Evolutionary conservation across 2,888 invertebrate genomes (phyloP).

Genomic region (Mycogona germanica): DNA sequence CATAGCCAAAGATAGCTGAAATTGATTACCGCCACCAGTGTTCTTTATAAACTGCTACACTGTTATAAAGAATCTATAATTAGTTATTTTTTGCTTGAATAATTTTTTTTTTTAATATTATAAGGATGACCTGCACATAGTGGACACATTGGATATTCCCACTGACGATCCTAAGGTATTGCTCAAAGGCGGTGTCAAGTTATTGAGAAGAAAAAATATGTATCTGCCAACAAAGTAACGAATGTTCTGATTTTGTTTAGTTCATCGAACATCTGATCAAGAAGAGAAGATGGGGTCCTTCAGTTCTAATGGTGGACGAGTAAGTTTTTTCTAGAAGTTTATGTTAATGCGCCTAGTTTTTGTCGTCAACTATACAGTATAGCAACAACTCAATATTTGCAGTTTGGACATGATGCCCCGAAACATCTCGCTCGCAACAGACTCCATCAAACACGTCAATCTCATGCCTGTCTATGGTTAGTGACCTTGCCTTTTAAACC

Average conservation of each 20-base stretch:
- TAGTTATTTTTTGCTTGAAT: not conserved
- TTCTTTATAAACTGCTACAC: too few species aligned
- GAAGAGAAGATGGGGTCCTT: conserved; percentile 87
- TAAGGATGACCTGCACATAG: conserved; percentile 84
- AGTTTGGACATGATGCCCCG: conserved; percentile 61
- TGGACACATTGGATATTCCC: conserved; percentile 74
- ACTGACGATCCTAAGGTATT: conserved; percentile 51
- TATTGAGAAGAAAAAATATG: conserved; percentile 13
- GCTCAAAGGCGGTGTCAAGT: conserved; percentile 4
- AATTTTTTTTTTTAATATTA: conserved; percentile 18
- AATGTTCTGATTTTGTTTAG: conserved; percentile 27
- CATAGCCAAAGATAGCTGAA: too few species aligned
- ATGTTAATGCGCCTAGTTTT: conserved; percentile 9
- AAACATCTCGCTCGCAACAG: conserved; percentile 73
- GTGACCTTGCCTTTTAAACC: conserved; percentile 20
- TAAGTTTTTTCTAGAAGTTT: conserved; percentile 39
- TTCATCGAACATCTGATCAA: conserved; percentile 69
- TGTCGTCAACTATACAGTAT: conserved; percentile 5
- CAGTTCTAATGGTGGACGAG: conserved; percentile 86
- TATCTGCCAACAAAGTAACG: not conserved
- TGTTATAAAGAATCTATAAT: not conserved
- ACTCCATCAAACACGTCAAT: conserved; percentile 66
- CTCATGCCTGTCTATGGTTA: conserved; percentile 87
- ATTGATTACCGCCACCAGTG: too few species aligned
- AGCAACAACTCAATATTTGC: not conserved